Conservation (phyloP, 2,113 vertebrate species). For the Osmerus eperlanus region DNA sequence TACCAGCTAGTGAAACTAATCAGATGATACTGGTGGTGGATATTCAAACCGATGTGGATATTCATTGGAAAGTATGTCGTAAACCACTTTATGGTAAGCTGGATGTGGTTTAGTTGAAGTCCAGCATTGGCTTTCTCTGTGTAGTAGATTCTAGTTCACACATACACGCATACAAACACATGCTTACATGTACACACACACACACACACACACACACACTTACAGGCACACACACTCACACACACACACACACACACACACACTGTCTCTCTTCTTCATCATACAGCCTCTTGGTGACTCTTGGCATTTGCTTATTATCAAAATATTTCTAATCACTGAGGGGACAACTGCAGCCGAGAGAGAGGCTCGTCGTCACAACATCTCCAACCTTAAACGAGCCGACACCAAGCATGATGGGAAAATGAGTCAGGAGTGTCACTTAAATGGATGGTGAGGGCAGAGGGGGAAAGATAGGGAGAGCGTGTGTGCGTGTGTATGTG, state of each 20-base stretch:
- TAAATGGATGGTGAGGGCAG: constrained; percentile 66
- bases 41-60: too few relatives aligned
- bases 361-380: constrained; percentile 73
- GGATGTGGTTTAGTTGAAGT: too few relatives aligned
- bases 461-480: constrained; percentile 50
- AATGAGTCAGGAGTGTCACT: too few relatives aligned
- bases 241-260: constrained; percentile 37
- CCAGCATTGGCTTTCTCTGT: too few relatives aligned
- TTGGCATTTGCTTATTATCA: constrained; percentile 70
- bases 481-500: constrained; percentile 49
- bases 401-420: too few relatives aligned
- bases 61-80: too few relatives aligned
- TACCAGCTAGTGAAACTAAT: too few relatives aligned
- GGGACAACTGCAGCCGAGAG: constrained; percentile 65
- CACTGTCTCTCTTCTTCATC: constrained; percentile 47
- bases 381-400: constrained; percentile 73
- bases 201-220: constrained; percentile 41
- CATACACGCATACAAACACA: too few relatives aligned
- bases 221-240: constrained; percentile 1
- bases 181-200: background rate
- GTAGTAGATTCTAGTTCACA: too few relatives aligned
- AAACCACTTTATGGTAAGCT: too few relatives aligned
- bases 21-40: too few relatives aligned
- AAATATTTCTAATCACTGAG: constrained; percentile 71
- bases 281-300: constrained; percentile 60